Evolutionary conservation across 1,140 invertebrate species (phyloP).

Genomic region (Anadara kagoshimensis): DNA sequence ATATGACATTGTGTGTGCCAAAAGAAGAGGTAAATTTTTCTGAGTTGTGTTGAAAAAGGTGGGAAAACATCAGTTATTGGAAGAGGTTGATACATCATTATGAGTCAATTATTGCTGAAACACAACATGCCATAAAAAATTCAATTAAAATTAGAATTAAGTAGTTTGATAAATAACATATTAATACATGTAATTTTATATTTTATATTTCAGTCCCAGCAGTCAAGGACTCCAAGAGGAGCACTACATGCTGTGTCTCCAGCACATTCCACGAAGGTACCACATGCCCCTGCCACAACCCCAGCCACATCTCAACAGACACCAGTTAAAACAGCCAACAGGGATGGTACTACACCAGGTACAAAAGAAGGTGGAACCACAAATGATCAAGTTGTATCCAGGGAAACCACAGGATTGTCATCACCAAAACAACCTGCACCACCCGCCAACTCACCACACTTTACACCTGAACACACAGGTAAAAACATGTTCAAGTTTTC

Average conservation of each 20-base stretch:
- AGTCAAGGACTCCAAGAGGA: constrained; percentile 30
- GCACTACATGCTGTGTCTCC: constrained; percentile 51
- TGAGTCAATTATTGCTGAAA: too few species aligned
- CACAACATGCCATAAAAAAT: too few species aligned
- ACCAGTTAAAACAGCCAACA: constrained; percentile 36
- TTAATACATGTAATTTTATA: background rate
- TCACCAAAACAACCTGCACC: constrained; percentile 47
- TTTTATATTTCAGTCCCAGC: constrained; percentile 32
- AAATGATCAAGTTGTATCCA: constrained; percentile 8
- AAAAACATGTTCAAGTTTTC: background rate
- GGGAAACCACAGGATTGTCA: constrained; percentile 12
- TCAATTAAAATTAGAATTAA: too few species aligned
- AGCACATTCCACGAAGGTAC: constrained; percentile 47
- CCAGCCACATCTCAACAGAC: constrained; percentile 47
- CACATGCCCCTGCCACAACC: constrained; percentile 53
- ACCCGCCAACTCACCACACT: constrained; percentile 47
- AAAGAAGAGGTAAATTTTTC: too few species aligned
- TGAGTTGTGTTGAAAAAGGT: too few species aligned
- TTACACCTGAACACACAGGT: constrained; percentile 47
- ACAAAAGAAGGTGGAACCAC: background rate
- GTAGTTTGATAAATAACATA: too few species aligned
- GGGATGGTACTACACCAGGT: constrained; percentile 24
- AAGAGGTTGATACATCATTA: too few species aligned
- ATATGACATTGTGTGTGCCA: too few species aligned
- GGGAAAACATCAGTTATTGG: too few species aligned